Evolutionary conservation across 2,113 vertebrate species (phyloP).

Genomic region (Callorhinus ursinus): DNA sequence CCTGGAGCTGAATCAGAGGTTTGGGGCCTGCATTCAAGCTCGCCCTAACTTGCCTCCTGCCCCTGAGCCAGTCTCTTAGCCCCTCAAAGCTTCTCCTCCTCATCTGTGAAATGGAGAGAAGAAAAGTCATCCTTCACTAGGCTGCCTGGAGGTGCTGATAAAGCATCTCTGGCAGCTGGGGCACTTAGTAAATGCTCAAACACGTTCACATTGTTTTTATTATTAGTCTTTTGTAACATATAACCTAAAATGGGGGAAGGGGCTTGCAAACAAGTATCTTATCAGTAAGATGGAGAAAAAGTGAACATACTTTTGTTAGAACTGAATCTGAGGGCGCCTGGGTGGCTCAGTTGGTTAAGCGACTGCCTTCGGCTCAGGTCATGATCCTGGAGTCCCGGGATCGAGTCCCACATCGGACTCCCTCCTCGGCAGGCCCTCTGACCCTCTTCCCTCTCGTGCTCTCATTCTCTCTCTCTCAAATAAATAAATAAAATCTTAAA

Average conservation of each 20-base stretch:
- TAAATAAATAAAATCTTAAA: no score
- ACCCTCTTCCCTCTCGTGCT: no score
- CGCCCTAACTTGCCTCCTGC: not conserved
- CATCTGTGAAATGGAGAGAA: not conserved
- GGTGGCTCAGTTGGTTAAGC: no score
- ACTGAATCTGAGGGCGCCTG: conserved; percentile 37
- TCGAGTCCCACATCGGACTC: no score
- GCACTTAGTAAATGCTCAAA: not conserved
- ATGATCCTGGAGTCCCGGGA: no score
- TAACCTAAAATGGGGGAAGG: not conserved
- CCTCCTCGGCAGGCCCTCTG: no score
- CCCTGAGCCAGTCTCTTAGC: not conserved
- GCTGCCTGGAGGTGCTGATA: not conserved
- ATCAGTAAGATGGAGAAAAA: not conserved
- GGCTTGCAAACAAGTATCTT: not conserved
- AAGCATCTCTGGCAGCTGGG: not conserved
- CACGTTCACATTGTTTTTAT: not conserved
- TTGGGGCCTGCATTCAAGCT: not conserved
- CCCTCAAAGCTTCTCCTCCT: not conserved
- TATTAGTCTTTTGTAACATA: not conserved
- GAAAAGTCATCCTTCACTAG: not conserved
- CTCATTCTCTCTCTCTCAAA: no score
- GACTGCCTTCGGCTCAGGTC: no score
- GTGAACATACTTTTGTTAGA: not conserved
- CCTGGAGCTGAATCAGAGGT: not conserved